These are phyloP conservation scores for Sus scrofa DNA, from an alignment of 2,113 vertebrate species.

Conservation along the genomic window T2T-Sscrofa CM000824.6:178294001-178294500, in stretches of 20 bases:
- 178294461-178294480: too few species aligned
- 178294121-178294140: slow-evolving; percentile 27
- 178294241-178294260: not conserved
- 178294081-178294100: slow-evolving; percentile 56
- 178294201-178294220: not conserved
- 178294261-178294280: not conserved
- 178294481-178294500: too few species aligned
- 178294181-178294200: not conserved
- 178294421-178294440: too few species aligned
- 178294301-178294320: not conserved
- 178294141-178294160: not conserved
- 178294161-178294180: not conserved
- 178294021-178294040: slow-evolving; percentile 9
- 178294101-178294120: slow-evolving; percentile 36
- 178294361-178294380: not conserved
- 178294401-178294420: not conserved
- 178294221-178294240: not conserved
- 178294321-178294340: not conserved
- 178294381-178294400: not conserved
- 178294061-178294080: slow-evolving; percentile 52
- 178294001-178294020: slow-evolving; percentile 46
- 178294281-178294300: slow-evolving; percentile 10
- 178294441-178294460: too few species aligned
- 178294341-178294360: not conserved
- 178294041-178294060: slow-evolving; percentile 15